Base-by-base conservation (phyloP, 23 tunicate genomes). In the Ascidia mentula region DNA sequence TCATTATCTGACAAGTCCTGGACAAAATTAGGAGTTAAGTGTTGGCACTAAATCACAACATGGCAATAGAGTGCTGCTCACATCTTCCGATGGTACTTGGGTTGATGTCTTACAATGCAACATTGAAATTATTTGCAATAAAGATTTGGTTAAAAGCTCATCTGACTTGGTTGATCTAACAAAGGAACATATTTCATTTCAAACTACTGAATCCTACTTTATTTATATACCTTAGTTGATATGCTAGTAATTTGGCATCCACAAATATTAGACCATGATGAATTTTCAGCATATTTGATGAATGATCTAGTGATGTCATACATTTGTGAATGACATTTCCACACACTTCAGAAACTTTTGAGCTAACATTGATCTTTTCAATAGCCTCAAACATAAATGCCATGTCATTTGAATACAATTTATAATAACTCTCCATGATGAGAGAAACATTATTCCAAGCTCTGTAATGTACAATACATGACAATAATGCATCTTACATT, bases 211-310 rank as follows among this genome's bases (percentile, higher is more conserved):
- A 42, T 9, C 53, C 53, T 9, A 42, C 12, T 5, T 53, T 53
- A 53, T 5, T 53, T 9, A 26, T 9, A 53, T 5, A 53, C 80
- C 80, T 46, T 39, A 32, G 20, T 20, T 77, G 69, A 4, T 38
- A 22, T 32, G 80, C 38, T 28, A 77, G 32, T 42, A 77, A 4
- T 40, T 77, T 77, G 6, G 80, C 17, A 22, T 40, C 80, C 9
- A 77, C 80, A 77, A 77, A 77, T n/a, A 77, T 40, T 2, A 77
- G 69, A 0, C 80, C 80, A 77, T 77, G 45, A 26, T 77, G 69
- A 2, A 77, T 46, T 32, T 77, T 74, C 28, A 37, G 3, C 28
- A 42, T 45, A 12, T 45, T 30, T 32, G 80, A 45, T 46, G 8
- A 45, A 15, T 32, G 45, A n/a, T 46, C 37, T 12, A 77, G 45